Conservation (phyloP, 2,797 vertebrate species). For the Protosalanx chinensis region DNA sequence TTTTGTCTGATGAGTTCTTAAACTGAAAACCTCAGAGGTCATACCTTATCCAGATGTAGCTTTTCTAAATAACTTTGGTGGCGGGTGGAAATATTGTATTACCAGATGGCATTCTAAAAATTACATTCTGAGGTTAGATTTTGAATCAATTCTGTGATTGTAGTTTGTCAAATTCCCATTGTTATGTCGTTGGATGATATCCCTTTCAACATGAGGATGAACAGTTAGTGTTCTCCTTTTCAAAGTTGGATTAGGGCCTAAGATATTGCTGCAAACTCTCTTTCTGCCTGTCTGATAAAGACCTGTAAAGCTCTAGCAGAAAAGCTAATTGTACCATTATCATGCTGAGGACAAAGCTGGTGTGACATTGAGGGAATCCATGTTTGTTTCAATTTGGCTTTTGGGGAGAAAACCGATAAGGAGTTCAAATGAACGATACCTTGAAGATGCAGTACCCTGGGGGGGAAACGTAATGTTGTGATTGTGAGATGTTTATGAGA, state of each 20-base stretch:
- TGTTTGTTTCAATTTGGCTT: constrained; percentile 62
- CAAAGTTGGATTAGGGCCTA: constrained; percentile 60
- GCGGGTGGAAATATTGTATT: too few species aligned
- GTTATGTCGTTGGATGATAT: constrained; percentile 44
- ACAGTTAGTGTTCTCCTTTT: constrained; percentile 50
- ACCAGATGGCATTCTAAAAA: neutral
- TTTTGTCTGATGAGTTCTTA: too few species aligned
- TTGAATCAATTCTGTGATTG: constrained; percentile 19
- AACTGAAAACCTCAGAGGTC: too few species aligned
- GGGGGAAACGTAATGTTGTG: constrained; percentile 32
- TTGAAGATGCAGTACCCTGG: constrained; percentile 27
- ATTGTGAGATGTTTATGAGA: constrained; percentile 30
- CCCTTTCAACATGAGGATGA: constrained; percentile 40
- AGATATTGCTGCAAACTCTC: constrained; percentile 47
- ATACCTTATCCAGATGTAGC: too few species aligned
- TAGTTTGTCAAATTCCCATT: constrained; percentile 18
- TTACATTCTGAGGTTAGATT: neutral
- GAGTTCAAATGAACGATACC: constrained; percentile 54
- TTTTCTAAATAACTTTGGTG: too few species aligned
- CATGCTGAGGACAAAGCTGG: constrained; percentile 65
- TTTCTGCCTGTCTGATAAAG: constrained; percentile 40
- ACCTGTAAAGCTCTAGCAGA: constrained; percentile 53
- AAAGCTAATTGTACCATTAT: constrained; percentile 56
- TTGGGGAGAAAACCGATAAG: constrained; percentile 56
- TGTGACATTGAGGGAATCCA: constrained; percentile 65